phyloP scores from a whole-genome alignment of 2,113 vertebrate genomes.

The Paralichthys olivaceus region DNA sequence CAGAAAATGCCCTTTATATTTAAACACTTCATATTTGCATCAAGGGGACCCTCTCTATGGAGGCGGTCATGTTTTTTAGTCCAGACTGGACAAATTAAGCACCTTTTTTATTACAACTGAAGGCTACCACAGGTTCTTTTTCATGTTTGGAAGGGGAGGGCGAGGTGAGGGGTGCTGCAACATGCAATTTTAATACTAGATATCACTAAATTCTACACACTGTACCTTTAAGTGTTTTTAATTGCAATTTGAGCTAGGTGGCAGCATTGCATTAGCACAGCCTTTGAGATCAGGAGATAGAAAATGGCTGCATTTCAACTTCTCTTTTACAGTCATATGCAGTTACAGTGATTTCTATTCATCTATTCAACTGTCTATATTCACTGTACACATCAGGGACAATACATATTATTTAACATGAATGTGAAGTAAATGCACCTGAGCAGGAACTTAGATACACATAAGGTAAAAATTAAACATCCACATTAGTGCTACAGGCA shows the following conservation, averaged over 20 bases:
- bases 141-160: too few relatives aligned
- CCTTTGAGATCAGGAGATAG: background rate
- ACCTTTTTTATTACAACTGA: too few relatives aligned
- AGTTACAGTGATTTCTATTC: conserved; percentile 2
- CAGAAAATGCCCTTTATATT: too few relatives aligned
- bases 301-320: conserved; percentile 41
- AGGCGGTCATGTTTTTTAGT: too few relatives aligned
- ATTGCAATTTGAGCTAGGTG: conserved; percentile 38
- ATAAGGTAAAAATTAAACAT: background rate
- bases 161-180: too few relatives aligned
- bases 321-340: conserved; percentile 3
- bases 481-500: background rate
- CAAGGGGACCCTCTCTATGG: too few relatives aligned
- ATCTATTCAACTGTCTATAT: background rate
- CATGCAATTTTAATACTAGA: too few relatives aligned
- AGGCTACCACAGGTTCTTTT: too few relatives aligned
- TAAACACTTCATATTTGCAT: too few relatives aligned
- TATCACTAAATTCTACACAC: too few relatives aligned
- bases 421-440: background rate
- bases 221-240: conserved; percentile 17
- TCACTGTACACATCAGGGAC: background rate
- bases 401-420: background rate
- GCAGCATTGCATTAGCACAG: conserved; percentile 44
- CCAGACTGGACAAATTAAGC: too few relatives aligned
- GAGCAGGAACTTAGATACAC: background rate